These are phyloP conservation scores for Ecliptopera silaceata DNA, from an alignment of 2,888 invertebrate species.

Conservation along the genomic window DNA sequence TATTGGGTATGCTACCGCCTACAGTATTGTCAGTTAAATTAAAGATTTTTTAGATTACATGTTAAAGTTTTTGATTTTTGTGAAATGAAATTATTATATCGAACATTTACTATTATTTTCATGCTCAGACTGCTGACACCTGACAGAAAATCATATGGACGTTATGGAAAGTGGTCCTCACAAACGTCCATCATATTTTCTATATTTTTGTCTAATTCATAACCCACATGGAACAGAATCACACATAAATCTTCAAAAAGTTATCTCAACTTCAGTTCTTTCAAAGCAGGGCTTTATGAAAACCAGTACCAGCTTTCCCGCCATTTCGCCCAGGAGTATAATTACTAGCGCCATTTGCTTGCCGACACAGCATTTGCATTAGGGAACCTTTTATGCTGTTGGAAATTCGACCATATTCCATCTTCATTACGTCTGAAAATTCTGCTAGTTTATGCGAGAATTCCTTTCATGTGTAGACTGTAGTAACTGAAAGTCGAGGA, in stretches of 20 bases:
- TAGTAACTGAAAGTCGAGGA: background rate
- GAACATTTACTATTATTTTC: too few species aligned
- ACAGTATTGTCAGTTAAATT: too few species aligned
- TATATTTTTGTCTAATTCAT: too few species aligned
- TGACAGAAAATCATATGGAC: too few species aligned
- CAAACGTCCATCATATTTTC: too few species aligned
- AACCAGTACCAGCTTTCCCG: conserved; percentile 22
- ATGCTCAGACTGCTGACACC: too few species aligned
- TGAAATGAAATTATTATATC: too few species aligned
- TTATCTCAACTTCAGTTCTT: conserved; percentile 16
- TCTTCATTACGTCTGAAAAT: conserved; percentile 11
- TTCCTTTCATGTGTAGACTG: background rate
- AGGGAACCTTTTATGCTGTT: conserved; percentile 31
- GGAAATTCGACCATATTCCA: conserved; percentile 17
- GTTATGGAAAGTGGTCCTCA: too few species aligned
- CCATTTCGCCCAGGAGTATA: conserved; percentile 59
- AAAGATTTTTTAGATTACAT: too few species aligned
- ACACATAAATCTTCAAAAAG: background rate
- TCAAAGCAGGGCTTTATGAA: conserved; percentile 17
- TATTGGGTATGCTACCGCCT: too few species aligned
- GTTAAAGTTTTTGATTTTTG: too few species aligned
- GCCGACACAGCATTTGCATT: conserved; percentile 65
- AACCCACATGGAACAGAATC: background rate
- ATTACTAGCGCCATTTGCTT: conserved; percentile 55
- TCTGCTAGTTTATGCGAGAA: background rate